A percentile compares a stretch with the other conserved stretches of the same genome.
These are phyloP conservation scores for Notoglanidium macrostoma DNA, from an alignment of 2,797 vertebrate genomes.

Conservation along the genomic window DNA sequence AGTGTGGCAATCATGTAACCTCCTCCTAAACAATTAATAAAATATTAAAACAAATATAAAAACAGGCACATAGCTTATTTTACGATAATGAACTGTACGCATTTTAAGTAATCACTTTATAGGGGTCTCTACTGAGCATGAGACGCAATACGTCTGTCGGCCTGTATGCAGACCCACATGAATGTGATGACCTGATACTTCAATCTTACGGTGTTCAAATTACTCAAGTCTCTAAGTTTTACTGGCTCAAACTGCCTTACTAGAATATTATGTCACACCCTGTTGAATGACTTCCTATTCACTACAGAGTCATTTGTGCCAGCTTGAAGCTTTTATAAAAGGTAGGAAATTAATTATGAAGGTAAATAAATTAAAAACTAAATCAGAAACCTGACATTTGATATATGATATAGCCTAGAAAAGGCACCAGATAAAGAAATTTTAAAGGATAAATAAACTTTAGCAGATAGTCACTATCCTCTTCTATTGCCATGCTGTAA, in stretches of 20 bases:
- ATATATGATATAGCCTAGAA: neutral
- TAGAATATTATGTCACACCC: neutral
- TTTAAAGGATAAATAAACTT: neutral
- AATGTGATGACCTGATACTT: neutral
- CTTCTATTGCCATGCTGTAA: too few relatives aligned
- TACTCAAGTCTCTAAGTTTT: neutral
- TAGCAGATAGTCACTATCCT: neutral
- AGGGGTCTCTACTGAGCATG: neutral
- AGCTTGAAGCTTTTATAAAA: neutral
- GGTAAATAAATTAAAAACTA: neutral
- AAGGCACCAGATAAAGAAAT: neutral
- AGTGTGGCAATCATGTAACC: neutral
- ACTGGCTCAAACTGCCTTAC: neutral
- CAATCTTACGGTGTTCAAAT: neutral
- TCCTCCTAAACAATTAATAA: neutral
- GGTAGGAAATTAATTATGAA: neutral
- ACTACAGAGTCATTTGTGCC: neutral
- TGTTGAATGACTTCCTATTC: neutral
- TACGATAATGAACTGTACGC: neutral
- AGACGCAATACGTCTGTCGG: neutral
- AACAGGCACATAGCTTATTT: neutral
- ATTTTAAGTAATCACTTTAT: neutral
- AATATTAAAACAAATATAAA: neutral
- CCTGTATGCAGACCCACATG: neutral
- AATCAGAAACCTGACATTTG: neutral